Evolutionary conservation across 2,797 vertebrate genomes (phyloP), one percentile per base, ranked within the genome.

Genomic region (Poecilia wingei): DNA sequence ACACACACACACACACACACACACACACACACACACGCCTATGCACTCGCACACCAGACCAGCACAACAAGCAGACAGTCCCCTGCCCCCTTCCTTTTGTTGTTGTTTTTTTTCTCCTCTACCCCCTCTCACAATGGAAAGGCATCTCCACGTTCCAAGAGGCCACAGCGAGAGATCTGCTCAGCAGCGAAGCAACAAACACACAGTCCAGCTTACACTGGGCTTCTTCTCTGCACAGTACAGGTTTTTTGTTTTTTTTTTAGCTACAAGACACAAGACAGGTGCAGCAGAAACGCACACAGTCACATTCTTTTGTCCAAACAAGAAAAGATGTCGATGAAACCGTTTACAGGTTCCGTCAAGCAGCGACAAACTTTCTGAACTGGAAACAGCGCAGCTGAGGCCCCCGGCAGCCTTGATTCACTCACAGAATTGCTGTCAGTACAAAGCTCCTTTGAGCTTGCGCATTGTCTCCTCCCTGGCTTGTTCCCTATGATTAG

Each of bases 401-500:
- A 91, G 89, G 90, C 85, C 90, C 87, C 87, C 7, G 49, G 82
- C 76, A 5, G 84, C 83, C 88, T 79, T 47, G 76, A 73, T 77
- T 82, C 75, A 25, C 86, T 89, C 31, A 49, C 71, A 66, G 79
- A 90, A 76, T 82, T 25, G 41, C 87, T 89, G 83, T 88, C 90
- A 88, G 90, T 83, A 94, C 92, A 94, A 94, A 94, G 92, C 92
- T 92, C 90, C 88, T 93, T 94, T 92, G 91, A 93, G 90, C 75
- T 86, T 87, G 84, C 88, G 86, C 88, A 89, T 92, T 91, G 89
- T 91, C 85, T 90, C 88, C 83, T 89, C 83, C 76, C 90, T 79
- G 78, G 87, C 87, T 91, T 79, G 89, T 89, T 91, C 89, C 88
- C 91, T 87, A 88, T 95, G 94, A 96, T 96, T 95, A 96, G 92